phyloP scores from a whole-genome alignment of 1,140 invertebrate genomes.

The Aethina tumida region DNA sequence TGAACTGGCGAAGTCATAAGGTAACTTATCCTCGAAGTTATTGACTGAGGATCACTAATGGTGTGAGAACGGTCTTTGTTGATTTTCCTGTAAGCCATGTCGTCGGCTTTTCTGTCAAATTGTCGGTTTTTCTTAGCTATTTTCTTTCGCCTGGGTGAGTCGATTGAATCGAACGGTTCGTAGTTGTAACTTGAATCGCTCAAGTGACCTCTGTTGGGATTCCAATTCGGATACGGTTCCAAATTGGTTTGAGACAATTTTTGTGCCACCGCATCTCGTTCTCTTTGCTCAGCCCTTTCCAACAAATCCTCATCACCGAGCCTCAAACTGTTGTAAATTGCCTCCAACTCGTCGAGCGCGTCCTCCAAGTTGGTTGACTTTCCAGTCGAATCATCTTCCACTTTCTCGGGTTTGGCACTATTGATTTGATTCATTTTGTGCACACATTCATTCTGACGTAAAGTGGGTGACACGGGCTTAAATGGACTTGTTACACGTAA shows the following conservation, averaged over 20 bases:
- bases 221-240: constrained; percentile 16
- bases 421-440: constrained; percentile 1
- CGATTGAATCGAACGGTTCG: constrained; percentile 28
- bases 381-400: constrained; percentile 26
- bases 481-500: constrained; percentile 23
- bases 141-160: constrained; percentile 24
- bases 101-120: constrained; percentile 59
- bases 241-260: constrained; percentile 20
- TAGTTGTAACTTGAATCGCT: constrained; percentile 33
- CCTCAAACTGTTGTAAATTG: constrained; percentile 75
- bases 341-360: constrained; percentile 77
- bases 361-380: constrained; percentile 71
- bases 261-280: constrained; percentile 44
- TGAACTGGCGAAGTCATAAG: constrained; percentile 60
- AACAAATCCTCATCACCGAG: constrained; percentile 72
- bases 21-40: constrained; percentile 56
- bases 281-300: constrained; percentile 64
- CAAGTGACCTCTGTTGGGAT: constrained; percentile 20
- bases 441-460: constrained; percentile 3
- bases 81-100: constrained; percentile 69
- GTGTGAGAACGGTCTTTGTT: constrained; percentile 45
- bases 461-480: constrained; percentile 21
- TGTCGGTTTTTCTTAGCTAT: constrained; percentile 36
- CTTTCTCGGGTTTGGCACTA: constrained; percentile 16
- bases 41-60: constrained; percentile 43